phyloP scores from a whole-genome alignment of 2,888 invertebrate species.

The Thymelicus lineola region DNA sequence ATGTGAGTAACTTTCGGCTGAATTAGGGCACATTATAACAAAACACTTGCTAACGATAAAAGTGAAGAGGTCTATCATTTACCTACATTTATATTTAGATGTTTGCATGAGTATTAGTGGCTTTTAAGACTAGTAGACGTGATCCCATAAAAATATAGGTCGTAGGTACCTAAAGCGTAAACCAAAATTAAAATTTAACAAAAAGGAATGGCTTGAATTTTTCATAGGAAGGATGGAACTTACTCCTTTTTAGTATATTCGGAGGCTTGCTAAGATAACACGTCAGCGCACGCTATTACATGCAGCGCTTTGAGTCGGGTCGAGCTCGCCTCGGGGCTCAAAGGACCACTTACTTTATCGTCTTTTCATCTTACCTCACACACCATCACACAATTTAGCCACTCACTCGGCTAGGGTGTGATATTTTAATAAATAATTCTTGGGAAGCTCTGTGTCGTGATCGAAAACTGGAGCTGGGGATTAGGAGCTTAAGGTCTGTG shows the following conservation, averaged over 20 bases:
- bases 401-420: conserved; percentile 20
- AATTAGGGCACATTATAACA: conserved; percentile 26
- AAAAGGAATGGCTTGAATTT: conserved; percentile 9
- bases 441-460: not conserved
- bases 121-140: no score
- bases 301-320: conserved; percentile 31
- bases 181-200: conserved; percentile 1
- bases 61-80: not conserved
- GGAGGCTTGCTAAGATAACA: conserved; percentile 22
- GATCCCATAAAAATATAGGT: no score
- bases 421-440: conserved; percentile 33
- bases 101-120: no score
- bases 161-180: not conserved
- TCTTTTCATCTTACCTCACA: conserved; percentile 35
- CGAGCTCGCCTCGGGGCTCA: conserved; percentile 18
- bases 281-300: conserved; percentile 32
- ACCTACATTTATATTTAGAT: not conserved
- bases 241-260: conserved; percentile 29
- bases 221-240: conserved; percentile 10
- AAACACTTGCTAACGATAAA: not conserved
- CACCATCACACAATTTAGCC: conserved; percentile 34
- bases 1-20: conserved; percentile 26
- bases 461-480: conserved; percentile 4
- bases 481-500: conserved; percentile 7
- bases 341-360: conserved; percentile 33